Base-by-base conservation (phyloP, 2,797 vertebrate species). In the Pteronotus mesoamericanus region DNA sequence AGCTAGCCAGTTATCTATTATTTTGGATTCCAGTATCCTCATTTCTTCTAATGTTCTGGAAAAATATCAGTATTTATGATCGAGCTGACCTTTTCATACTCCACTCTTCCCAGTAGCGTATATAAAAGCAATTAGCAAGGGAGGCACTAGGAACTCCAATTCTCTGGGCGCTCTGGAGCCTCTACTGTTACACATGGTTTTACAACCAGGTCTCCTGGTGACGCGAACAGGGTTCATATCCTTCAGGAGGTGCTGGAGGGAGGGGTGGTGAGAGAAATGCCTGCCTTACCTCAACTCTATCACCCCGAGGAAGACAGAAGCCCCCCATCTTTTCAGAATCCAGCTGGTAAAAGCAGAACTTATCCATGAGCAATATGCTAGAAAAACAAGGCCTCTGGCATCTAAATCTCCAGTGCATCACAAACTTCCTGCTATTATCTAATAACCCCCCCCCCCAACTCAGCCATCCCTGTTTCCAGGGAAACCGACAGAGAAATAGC, bases 391-490 rank as follows among this genome's bases (percentile, higher is more conserved):
- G 89, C 88, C 94, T 96, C 94, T 95, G 94, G 85, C 88, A 85
- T 91, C 89, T 88, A 91, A 95, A 79, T 87, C 88, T 97, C 61
- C 42, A 97, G 94, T 96, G 89, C 86, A 97, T 86, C 92, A 95
- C 0, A 2, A 97, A 96, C 94, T 98, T 79, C 96, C 95, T 96
- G 96, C 94, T 97, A 83, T 97, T 96, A 98, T 80, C 97, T 97
- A 94, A 97, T 72, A 95, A 79, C 71, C 84, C 82, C 86, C 89
- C 74, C 89, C 86, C 89, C 74, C 89, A 84, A 64, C 61, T 83
- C 59, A 97, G 84, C 93, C 97, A 92, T 55, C 32, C 12, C 86
- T 26, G 96, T 98, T 97, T 96, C 98, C 96, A 83, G 89, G 92
- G 98, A 96, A 97, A 98, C 92, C 75, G 95, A 96, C 32, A 90